Conservation (phyloP, 2,888 invertebrate genomes). For the Sepiola atlantica region DNA sequence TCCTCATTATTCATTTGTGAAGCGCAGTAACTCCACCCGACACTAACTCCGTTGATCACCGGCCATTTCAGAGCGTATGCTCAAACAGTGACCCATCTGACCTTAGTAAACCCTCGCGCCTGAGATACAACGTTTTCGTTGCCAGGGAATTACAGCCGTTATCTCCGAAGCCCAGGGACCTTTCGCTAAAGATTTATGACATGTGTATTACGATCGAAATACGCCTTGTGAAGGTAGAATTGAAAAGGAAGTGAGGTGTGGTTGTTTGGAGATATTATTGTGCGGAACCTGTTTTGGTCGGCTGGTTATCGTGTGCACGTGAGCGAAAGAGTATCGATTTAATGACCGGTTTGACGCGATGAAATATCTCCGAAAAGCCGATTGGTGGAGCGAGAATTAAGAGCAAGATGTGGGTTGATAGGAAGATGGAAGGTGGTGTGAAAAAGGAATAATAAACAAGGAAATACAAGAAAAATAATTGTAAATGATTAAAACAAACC, state of each 20-base stretch:
- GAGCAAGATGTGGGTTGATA: rapidly evolving
- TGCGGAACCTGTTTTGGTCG: neutral
- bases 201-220: neutral
- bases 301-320: neutral
- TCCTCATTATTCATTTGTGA: neutral
- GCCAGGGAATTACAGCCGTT: conserved; percentile 12
- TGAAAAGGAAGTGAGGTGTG: neutral
- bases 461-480: neutral
- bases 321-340: neutral
- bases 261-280: neutral
- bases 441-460: neutral
- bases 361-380: neutral
- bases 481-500: too few relatives aligned
- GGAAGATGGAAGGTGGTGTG: neutral
- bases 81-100: neutral
- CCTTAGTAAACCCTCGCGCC: conserved; percentile 14
- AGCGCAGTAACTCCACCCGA: neutral
- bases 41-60: neutral
- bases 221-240: neutral
- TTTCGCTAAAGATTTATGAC: conserved; percentile 8
- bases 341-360: neutral
- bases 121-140: neutral
- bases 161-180: neutral
- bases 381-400: neutral
- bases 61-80: neutral